Percentiles rank a stretch among this genome's conserved stretches.
phyloP scores from a whole-genome alignment of 1,140 invertebrate genomes.

The Mylabris phalerata region DNA sequence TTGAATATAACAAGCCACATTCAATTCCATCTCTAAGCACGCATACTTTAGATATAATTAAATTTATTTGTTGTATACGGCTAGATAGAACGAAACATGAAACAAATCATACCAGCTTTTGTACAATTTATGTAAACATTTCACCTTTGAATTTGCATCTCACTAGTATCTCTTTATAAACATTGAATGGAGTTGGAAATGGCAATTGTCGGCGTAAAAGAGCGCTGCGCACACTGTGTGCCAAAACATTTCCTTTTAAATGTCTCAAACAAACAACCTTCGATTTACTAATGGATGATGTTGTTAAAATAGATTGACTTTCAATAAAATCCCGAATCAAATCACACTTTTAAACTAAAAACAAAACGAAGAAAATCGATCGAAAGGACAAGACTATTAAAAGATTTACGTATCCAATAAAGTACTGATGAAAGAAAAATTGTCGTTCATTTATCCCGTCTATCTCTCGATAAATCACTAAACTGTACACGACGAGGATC shows the following conservation, averaged over 20 bases:
- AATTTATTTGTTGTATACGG: conserved; percentile 18
- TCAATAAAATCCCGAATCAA: conserved; percentile 20
- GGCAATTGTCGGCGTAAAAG: conserved; percentile 22
- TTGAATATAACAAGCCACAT: conserved; percentile 25
- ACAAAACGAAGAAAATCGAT: conserved; percentile 15
- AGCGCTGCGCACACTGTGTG: neutral
- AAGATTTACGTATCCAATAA: conserved; percentile 4
- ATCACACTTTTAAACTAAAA: too few species aligned
- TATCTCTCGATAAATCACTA: too few species aligned
- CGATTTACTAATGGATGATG: conserved; percentile 27
- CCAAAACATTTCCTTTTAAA: conserved; percentile 27
- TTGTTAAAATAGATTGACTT: conserved; percentile 30
- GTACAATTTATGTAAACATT: conserved; percentile 26
- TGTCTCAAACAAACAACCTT: conserved; percentile 25
- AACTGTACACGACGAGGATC: too few species aligned
- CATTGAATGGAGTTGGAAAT: conserved; percentile 13
- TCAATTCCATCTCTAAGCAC: conserved; percentile 30
- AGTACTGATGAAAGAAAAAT: neutral
- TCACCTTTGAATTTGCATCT: conserved; percentile 22
- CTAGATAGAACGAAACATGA: conserved; percentile 3
- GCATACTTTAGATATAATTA: conserved; percentile 27
- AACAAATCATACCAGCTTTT: too few species aligned
- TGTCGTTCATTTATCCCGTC: too few species aligned
- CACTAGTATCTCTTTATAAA: conserved; percentile 8
- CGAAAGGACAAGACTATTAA: conserved; percentile 16